Base-by-base conservation (phyloP, 2,888 invertebrate species). In the Microctonus hyperodae region DNA sequence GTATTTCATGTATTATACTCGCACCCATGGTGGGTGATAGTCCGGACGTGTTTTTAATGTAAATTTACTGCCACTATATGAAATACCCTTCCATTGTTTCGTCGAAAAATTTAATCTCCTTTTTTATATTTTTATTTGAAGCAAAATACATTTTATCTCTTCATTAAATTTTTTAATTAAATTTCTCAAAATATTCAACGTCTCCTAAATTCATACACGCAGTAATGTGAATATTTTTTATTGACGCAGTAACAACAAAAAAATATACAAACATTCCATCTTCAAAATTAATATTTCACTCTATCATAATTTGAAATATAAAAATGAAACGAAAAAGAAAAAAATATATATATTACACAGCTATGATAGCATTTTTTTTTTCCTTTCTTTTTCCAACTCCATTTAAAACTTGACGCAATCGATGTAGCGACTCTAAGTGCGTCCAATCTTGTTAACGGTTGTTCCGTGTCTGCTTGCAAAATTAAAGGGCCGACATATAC, bases 1-100 rank as follows among this genome's bases (percentile, higher is more conserved):
- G 35, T 61, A 61, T 61, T 61, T 61, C 56, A 56, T 61, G 9
- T 61, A 51, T 35, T n/a, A n/a, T n/a, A 61, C 44, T 11, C 50
- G 28, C n/a, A 44, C 44, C 2, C 44, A 44, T 37, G 44, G 7
- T 25, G 33, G 28, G 23, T 35, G 33, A 10, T 23, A 44, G 5
- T 20, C 4, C 3, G 35, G 31, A 65, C 48, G 44, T 65, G 55
- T 31, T 23, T 61, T 35, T 56, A 66, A 56, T 66, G 55, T 56
- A 48, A 66, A 66, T 66, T 66, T 37, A 51, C 44, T 44, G 13
- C 13, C 22, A 11, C 13, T 23, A 48, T 22, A 48, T 40, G 22
- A 40, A 25, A 58, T 40, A 28, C 13, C 40, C 23, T 25, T 58
- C n/a, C 37, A 58, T 40, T 58, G 23, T 40, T 37, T 23, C 25